Evolutionary conservation across 2,888 invertebrate genomes (phyloP), one percentile per base, ranked within the genome.

Genomic region (Euzetes globulus): DNA sequence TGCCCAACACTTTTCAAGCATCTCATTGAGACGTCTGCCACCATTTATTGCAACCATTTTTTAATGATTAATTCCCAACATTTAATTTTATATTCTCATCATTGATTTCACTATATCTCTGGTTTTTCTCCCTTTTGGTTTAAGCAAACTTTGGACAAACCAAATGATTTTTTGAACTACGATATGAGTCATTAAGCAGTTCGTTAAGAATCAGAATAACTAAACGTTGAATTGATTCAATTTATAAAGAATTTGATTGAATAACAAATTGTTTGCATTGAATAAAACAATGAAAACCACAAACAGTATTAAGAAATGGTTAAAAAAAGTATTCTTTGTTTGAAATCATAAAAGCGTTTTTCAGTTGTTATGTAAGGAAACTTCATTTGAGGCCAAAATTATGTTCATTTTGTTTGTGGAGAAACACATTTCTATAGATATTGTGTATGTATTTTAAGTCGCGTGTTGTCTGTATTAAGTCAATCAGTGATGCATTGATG

Each of bases 401-500:
- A 33, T 63, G 33, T 63, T 33, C 63, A 63, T 63, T 63, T 63
- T 63, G 33, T 63, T 50, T 63, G 37, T 15, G 15, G 33, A 41
- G 37, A 41, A 68, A 68, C 37, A 45, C 68, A 68, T 68, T 65
- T 58, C 13, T 25, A 6, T 22, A 25, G 3, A 58, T 27, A 25
- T 55, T 68, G 45, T 68, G 68, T 68, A 68, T 68, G 68, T 68
- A 41, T 68, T 68, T 68, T 41, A 45, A 19, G 68, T 68, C 68
- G 68, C 68, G 68, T 68, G 68, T 68, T 22, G 22, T 68, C 68
- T 68, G 22, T 68, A 68, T 68, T 68, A 68, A 68, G 19, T 68
- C 68, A 68, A 68, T 68, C 68, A 68, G n/a, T 68, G 68, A 68
- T 68, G 68, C 68, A 68, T 68, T 68, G 68, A 41, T 68, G 41